Evolutionary conservation across 30 jellyfish, hydroid and myxozoan species (phyloP).

Genomic region (Catostylus mosaicus): DNA sequence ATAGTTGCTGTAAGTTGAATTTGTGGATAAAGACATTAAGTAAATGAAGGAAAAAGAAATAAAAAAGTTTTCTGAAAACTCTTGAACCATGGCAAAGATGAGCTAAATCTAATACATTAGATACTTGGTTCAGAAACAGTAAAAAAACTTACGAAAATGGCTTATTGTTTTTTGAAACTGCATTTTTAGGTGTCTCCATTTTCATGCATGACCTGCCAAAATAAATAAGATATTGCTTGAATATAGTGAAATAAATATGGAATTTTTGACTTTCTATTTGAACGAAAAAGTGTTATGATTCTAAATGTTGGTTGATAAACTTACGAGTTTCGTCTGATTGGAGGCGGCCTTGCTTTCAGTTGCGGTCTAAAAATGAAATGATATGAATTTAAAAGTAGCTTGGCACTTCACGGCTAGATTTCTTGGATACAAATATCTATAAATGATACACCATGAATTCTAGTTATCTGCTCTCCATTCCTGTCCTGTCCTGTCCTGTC

Average conservation of each 20-base stretch:
- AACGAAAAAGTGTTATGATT: background rate
- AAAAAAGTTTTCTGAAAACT: too few relatives aligned
- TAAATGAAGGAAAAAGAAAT: too few relatives aligned
- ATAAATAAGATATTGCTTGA: background rate
- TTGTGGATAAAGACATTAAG: too few relatives aligned
- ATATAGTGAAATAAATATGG: background rate
- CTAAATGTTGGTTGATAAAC: background rate
- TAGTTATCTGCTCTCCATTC: too few relatives aligned
- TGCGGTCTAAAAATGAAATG: background rate
- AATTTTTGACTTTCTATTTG: background rate
- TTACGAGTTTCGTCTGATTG: constrained; percentile 31
- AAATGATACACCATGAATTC: too few relatives aligned
- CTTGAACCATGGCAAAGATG: too few relatives aligned
- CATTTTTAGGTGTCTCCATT: background rate
- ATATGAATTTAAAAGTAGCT: background rate
- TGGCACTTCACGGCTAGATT: too few relatives aligned
- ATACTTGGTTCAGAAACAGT: too few relatives aligned
- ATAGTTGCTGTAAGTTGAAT: too few relatives aligned
- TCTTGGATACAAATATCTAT: too few relatives aligned
- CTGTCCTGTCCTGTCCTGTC: background rate
- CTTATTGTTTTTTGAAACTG: too few relatives aligned
- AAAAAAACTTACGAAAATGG: background rate
- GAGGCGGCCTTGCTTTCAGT: constrained; percentile 1
- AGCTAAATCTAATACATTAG: too few relatives aligned
- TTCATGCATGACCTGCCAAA: background rate